These are phyloP conservation scores for Gymnocephalus cernua DNA, from an alignment of 2,113 vertebrate genomes.

Conservation along the genomic window DNA sequence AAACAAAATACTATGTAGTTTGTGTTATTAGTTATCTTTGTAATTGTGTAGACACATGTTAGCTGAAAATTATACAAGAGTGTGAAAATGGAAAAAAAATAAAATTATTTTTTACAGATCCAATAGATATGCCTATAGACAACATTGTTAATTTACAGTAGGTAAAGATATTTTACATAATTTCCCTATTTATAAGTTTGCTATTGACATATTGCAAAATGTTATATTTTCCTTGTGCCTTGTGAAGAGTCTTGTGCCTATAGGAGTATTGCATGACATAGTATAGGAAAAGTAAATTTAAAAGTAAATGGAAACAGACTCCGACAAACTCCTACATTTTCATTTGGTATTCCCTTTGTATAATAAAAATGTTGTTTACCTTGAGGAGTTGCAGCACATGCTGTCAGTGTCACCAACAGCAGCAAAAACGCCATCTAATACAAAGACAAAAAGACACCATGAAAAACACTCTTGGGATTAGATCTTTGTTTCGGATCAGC, in stretches of 20 bases:
- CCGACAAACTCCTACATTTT: background rate
- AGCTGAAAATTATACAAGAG: background rate
- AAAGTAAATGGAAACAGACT: background rate
- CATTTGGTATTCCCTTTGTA: background rate
- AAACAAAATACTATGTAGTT: background rate
- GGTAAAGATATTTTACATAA: background rate
- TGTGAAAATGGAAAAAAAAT: background rate
- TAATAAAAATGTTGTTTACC: slow-evolving; percentile 44
- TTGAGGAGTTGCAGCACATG: slow-evolving; percentile 44
- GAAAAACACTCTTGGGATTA: background rate
- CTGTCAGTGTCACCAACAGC: slow-evolving; percentile 41
- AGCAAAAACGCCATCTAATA: slow-evolving; percentile 62
- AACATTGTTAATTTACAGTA: background rate
- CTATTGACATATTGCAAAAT: background rate
- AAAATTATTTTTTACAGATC: background rate
- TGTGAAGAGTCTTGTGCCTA: background rate
- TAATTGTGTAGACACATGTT: background rate
- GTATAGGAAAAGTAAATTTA: background rate
- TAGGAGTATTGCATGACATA: background rate
- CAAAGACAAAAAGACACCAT: background rate
- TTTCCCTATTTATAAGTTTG: background rate
- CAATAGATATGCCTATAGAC: no score
- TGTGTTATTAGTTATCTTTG: background rate
- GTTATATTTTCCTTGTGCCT: background rate
- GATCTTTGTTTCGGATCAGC: background rate